Base-by-base conservation (phyloP, 2,113 vertebrate species). In the Aix galericulata region DNA sequence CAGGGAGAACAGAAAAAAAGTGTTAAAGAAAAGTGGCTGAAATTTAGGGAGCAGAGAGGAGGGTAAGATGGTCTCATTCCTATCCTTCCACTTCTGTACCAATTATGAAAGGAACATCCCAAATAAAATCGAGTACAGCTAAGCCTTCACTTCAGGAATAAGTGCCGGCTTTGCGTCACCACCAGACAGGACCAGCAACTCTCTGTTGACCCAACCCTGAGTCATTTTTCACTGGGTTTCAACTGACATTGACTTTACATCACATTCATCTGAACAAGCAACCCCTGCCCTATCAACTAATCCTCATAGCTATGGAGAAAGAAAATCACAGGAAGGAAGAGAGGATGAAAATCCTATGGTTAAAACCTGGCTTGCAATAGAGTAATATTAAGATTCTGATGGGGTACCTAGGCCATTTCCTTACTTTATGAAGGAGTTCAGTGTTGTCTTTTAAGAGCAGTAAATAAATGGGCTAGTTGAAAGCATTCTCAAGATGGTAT, bases 221-320 rank as follows among this genome's bases (percentile, higher is more conserved):
- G 50, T 91, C 67, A 95, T 78, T 89, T 93, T 55, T 81, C 58
- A 11, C 26, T 77, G 42, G 18, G 15, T 94, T 95, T 91, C 59
- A 64, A 40, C 34, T 46, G 55, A 68, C 74, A 55, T 4, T 82
- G 73, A 46, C 31, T 93, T 91, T 56, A 62, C 34, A 85, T 53
- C 75, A 31, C 64, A 44, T 25, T 90, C n/a, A 79, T 46, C 27
- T 76, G 36, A 95, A 84, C 0, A 0, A 93, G 52, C 8, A 93
- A 52, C 18, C 42, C 78, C 58, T 94, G 76, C n/a, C 34, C 50
- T 80, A 69, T 86, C 63, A 79, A 8, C 26, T 82, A 80, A 89
- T 62, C 50, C 48, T 71, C 69, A 29, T 5, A 32, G 17, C 68
- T 64, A 27, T 18, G 55, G 25, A 62, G 63, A 80, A 40, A 15